phyloP scores from a whole-genome alignment of 2,888 invertebrate species.

The Lomographa bimaculata region DNA sequence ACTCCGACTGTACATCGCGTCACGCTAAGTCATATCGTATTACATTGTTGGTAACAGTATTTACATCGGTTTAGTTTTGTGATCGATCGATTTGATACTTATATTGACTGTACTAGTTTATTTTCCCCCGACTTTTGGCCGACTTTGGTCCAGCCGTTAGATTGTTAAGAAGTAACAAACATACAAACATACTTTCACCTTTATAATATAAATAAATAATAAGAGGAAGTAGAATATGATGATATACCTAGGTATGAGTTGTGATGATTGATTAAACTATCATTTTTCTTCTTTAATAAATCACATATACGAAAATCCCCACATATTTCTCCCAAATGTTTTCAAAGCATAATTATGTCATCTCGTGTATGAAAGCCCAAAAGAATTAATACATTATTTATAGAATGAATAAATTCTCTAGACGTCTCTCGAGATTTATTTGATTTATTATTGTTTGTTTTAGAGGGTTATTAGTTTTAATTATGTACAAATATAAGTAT shows the following conservation, averaged over 20 bases:
- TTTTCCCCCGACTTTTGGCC: too few relatives aligned
- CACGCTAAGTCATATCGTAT: constrained; percentile 4
- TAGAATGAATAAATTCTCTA: constrained; percentile 18
- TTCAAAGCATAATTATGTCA: constrained; percentile 30
- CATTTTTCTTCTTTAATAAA: too few relatives aligned
- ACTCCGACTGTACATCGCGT: constrained; percentile 1
- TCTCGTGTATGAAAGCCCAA: constrained; percentile 23
- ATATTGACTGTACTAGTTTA: too few relatives aligned
- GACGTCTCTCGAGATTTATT: constrained; percentile 21
- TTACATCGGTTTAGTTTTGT: background rate
- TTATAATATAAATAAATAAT: too few relatives aligned
- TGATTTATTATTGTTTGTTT: constrained; percentile 32
- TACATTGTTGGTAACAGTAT: constrained; percentile 2
- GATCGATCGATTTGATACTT: constrained; percentile 4
- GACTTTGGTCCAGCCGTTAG: too few relatives aligned
- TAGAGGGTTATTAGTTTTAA: constrained; percentile 13
- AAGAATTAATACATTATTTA: constrained; percentile 20
- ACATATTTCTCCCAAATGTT: constrained; percentile 21
- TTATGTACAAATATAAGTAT: constrained; percentile 5
- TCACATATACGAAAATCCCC: too few relatives aligned
- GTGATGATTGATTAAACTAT: too few relatives aligned
- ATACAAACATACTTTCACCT: too few relatives aligned
- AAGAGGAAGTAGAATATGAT: too few relatives aligned
- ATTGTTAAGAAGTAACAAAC: too few relatives aligned
- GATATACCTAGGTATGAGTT: too few relatives aligned